phyloP scores from a whole-genome alignment of 2,797 vertebrate species.

The Neosalanx taihuensis region DNA sequence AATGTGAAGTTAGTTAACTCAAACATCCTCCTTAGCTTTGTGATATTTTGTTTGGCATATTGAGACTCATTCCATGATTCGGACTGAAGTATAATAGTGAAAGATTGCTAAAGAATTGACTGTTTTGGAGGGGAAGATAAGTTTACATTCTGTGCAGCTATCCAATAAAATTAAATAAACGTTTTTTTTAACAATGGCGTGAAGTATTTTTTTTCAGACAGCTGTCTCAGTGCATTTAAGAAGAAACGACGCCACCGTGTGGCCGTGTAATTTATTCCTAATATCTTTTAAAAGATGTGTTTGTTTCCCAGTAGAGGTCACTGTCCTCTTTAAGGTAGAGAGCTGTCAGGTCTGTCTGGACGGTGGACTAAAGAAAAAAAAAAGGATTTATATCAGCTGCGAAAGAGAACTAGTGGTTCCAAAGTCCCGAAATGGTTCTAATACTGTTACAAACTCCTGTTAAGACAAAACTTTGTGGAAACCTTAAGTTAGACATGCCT shows the following conservation, averaged over 20 bases:
- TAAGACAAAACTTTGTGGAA: no score
- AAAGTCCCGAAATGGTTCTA: no score
- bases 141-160: conserved; percentile 60
- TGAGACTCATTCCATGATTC: conserved; percentile 33
- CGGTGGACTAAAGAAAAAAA: no score
- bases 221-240: not conserved
- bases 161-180: conserved; percentile 56
- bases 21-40: conserved; percentile 30
- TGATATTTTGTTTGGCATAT: conserved; percentile 40
- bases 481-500: no score
- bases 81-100: conserved; percentile 38
- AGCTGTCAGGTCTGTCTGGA: not conserved
- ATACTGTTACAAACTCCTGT: no score
- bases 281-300: not conserved
- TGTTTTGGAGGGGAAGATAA: conserved; percentile 41
- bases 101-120: conserved; percentile 26
- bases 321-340: not conserved
- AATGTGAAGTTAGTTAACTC: not conserved
- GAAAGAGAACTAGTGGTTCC: no score
- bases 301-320: not conserved
- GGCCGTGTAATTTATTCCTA: conserved; percentile 5
- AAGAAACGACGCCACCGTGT: conserved; percentile 46
- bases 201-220: conserved; percentile 31
- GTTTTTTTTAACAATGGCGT: conserved; percentile 49
- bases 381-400: no score